Base-by-base conservation (phyloP, 2,888 invertebrate species). In the Agonopterix alstromeriana region DNA sequence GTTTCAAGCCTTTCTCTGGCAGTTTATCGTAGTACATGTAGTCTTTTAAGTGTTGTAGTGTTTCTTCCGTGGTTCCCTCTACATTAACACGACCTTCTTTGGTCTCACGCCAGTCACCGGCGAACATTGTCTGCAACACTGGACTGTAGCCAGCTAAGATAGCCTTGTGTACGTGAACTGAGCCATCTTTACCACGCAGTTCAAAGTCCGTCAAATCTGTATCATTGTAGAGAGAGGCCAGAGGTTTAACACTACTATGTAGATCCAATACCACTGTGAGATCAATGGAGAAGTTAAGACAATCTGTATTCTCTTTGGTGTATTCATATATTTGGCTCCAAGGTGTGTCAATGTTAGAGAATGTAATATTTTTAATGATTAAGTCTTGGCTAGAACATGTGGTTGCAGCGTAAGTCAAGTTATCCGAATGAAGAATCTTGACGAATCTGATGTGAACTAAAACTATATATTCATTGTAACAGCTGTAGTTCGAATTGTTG, bases 91-190 rank as follows among this genome's bases (percentile, higher is more conserved):
- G 1, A 2, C 43, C 7, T 9, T 17, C 11, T 14, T 36, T 10
- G 4, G 43, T 17, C 36, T 47, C 47, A 8, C 27, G 3, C 43
- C 50, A 51, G 3, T 42, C 27, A 0, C 47, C 48, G 8, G 9
- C 35, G 3, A 52, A 9, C 52, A 52, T 48, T 1, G 36, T 12
- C 8, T 17, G 36, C 12, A 52, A 42, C 0, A 52, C 50, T 4
- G 52, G 52, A 35, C 52, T 52, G 10, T 42, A 12, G 3, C 44
- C 46, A 3, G 46, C 48, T 14, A 52, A 44, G 8, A 50, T 36
- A 8, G 38, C 42, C 10, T 42, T 50, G 40, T 52, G 52, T 17
- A 48, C 46, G 8, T 10, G 17, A n/a, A 52, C 48, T 5, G 49
- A 35, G 10, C 46, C 46, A 12, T 45, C 38, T 14, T 10, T 27